phyloP scores from a whole-genome alignment of 2,113 vertebrate genomes.

The Typhlomys cinereus region DNA sequence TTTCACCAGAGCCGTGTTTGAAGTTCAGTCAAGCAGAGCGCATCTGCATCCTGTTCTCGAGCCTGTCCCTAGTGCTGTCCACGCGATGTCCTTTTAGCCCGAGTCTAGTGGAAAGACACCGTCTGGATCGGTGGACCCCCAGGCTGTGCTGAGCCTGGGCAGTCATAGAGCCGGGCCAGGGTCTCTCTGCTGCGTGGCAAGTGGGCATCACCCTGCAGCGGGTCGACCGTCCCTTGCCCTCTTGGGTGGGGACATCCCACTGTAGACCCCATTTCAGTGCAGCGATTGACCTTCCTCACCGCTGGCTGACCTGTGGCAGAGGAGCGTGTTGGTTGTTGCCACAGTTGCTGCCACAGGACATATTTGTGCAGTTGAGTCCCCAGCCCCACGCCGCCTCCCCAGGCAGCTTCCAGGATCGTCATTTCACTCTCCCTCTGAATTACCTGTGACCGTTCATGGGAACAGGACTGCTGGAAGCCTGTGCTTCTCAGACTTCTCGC shows the following conservation, averaged over 20 bases:
- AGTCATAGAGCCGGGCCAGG: background rate
- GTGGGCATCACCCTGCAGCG: background rate
- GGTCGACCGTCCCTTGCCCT: background rate
- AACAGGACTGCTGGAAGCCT: too few relatives aligned
- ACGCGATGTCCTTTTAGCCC: background rate
- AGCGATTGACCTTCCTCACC: background rate
- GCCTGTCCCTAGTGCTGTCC: background rate
- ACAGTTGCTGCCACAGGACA: background rate
- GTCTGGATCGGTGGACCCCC: background rate
- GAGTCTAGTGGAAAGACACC: background rate
- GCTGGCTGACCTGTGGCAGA: background rate
- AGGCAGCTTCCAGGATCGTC: background rate
- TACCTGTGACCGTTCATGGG: background rate
- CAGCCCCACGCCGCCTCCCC: background rate
- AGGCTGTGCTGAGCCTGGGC: background rate
- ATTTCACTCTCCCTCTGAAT: background rate
- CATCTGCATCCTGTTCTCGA: rapidly evolving
- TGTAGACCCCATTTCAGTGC: background rate
- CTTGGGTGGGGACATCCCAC: rapidly evolving
- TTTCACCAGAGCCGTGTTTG: background rate
- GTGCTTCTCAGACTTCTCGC: rapidly evolving
- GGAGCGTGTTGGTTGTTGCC: rapidly evolving
- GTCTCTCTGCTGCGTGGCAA: background rate
- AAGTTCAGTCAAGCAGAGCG: background rate
- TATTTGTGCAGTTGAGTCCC: background rate